Percentiles rank a stretch among this genome's conserved stretches.
Evolutionary conservation across 2,113 vertebrate genomes (phyloP).

Genomic region (Marmota monax): DNA sequence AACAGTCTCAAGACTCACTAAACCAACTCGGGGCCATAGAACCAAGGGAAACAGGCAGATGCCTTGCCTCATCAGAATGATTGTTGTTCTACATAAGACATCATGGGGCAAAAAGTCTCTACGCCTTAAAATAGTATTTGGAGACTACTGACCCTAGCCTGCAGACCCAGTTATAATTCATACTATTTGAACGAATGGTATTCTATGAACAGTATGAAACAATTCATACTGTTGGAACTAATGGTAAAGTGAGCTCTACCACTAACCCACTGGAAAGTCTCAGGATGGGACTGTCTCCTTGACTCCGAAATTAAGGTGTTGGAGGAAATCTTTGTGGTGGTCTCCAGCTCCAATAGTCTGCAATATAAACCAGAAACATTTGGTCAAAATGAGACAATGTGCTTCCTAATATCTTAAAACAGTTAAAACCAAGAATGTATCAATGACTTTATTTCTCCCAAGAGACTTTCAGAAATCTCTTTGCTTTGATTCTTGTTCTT

Average conservation of each 20-base stretch:
- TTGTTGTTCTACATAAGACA: background rate
- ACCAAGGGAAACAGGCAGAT: background rate
- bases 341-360: background rate
- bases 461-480: background rate
- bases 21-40: fast-evolving
- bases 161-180: too few relatives aligned
- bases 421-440: constrained; percentile 51
- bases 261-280: background rate
- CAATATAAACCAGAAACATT: background rate
- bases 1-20: too few relatives aligned
- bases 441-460: constrained; percentile 45
- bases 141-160: background rate
- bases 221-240: background rate
- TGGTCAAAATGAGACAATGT: background rate
- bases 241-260: too few relatives aligned
- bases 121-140: background rate
- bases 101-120: background rate
- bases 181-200: background rate
- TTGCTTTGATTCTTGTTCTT: background rate
- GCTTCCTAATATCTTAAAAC: background rate
- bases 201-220: too few relatives aligned
- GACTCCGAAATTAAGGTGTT: background rate
- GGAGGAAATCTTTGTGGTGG: background rate
- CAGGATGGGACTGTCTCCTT: background rate
- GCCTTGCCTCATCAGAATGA: fast-evolving